These are phyloP conservation scores for Osedax frankpressi DNA, from an alignment of 2,888 invertebrate species.

Conservation along the genomic window DNA sequence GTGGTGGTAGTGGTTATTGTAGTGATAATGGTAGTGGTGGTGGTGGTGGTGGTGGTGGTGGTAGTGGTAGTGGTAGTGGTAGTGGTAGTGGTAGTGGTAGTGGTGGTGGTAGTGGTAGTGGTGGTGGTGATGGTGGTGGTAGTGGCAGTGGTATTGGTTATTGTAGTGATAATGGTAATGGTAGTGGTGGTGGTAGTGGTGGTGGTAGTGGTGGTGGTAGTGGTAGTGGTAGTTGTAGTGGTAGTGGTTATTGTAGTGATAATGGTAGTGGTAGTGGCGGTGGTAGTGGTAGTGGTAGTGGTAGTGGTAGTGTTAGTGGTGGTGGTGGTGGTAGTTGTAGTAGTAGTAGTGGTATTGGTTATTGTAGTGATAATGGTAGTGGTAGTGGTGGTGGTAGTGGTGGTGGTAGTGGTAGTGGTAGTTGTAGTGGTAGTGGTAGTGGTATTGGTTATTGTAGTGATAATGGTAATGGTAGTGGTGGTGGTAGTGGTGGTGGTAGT, in stretches of 20 bases:
- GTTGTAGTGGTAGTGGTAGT: conserved; percentile 18
- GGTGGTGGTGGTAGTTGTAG: conserved; percentile 14
- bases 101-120: background rate
- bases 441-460: conserved; percentile 19
- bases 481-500: conserved; percentile 15
- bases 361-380: conserved; percentile 18
- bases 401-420: conserved; percentile 14
- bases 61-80: conserved; percentile 10
- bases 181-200: background rate
- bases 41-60: conserved; percentile 12
- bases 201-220: background rate
- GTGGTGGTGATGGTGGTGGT: background rate
- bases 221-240: conserved; percentile 19
- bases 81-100: background rate
- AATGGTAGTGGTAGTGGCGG: conserved; percentile 13
- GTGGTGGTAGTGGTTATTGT: conserved; percentile 19
- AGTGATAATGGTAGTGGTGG: conserved; percentile 20
- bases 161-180: background rate
- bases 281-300: conserved; percentile 14
- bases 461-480: conserved; percentile 20
- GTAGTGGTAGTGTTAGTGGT: conserved; percentile 14
- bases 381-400: conserved; percentile 14
- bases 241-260: conserved; percentile 13
- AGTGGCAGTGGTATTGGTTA: background rate
- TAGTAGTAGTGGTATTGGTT: conserved; percentile 20